A percentile compares a stretch with the other conserved stretches of the same genome.
These are phyloP conservation scores for Myotis myotis DNA, from an alignment of 2,797 vertebrate genomes.

Conservation along the genomic window DNA sequence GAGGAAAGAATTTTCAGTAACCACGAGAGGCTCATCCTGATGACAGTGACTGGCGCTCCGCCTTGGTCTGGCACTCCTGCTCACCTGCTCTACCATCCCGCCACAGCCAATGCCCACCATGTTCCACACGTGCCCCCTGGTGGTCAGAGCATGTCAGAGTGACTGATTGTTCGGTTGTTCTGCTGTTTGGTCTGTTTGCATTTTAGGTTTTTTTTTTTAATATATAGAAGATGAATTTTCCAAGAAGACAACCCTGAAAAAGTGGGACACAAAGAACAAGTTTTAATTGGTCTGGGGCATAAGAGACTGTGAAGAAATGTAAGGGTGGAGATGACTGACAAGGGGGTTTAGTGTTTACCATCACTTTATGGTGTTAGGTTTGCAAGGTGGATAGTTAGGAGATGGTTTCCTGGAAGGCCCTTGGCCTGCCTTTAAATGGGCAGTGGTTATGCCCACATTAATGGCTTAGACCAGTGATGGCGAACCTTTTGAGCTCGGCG, in stretches of 20 bases:
- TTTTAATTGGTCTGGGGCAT: constrained; percentile 5
- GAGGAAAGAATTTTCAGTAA: too few species aligned
- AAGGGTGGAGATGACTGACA: not conserved
- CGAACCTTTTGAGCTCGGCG: too few species aligned
- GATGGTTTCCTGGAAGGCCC: not conserved
- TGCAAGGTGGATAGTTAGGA: not conserved
- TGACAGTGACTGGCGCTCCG: too few species aligned
- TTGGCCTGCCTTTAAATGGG: not conserved
- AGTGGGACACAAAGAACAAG: not conserved
- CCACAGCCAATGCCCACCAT: not conserved
- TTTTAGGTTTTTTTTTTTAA: too few species aligned
- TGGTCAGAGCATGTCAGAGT: too few species aligned
- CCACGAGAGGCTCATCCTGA: too few species aligned
- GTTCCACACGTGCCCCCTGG: not conserved
- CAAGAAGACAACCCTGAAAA: not conserved
- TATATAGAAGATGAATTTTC: not conserved
- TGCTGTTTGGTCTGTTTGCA: too few species aligned
- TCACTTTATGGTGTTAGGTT: not conserved
- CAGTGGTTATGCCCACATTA: not conserved
- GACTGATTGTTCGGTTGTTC: too few species aligned
- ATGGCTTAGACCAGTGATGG: too few species aligned
- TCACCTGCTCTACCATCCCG: too few species aligned
- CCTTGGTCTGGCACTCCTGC: too few species aligned
- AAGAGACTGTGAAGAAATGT: not conserved
- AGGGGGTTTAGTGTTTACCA: not conserved